phyloP scores from a whole-genome alignment of 2,113 vertebrate genomes.

The Suncus etruscus region DNA sequence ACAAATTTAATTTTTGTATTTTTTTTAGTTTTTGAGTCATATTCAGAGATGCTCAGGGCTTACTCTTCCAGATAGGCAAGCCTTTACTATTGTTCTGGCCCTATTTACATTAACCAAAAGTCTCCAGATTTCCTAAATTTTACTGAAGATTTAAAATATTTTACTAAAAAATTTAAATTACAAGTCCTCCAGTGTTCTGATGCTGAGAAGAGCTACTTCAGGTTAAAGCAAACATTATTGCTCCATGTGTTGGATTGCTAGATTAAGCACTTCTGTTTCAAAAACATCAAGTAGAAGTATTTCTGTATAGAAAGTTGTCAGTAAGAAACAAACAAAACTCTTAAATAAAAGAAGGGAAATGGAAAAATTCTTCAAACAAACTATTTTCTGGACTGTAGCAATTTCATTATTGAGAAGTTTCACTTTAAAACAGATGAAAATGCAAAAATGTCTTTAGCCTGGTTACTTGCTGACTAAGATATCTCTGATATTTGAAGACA shows the following conservation, averaged over 20 bases:
- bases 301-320: background rate
- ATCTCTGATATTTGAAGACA: slow-evolving; percentile 48
- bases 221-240: background rate
- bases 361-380: background rate
- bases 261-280: background rate
- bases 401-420: slow-evolving; percentile 55
- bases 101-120: slow-evolving; percentile 12
- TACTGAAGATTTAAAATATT: slow-evolving; percentile 9
- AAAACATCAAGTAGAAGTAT: background rate
- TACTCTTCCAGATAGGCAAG: too few relatives aligned
- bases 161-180: background rate
- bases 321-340: background rate
- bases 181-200: background rate
- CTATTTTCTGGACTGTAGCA: background rate
- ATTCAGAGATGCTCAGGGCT: too few relatives aligned
- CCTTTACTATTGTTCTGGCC: too few relatives aligned
- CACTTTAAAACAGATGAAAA: slow-evolving; percentile 66
- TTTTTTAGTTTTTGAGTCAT: too few relatives aligned
- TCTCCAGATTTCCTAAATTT: background rate
- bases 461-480: slow-evolving; percentile 56
- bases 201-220: background rate
- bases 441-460: slow-evolving; percentile 29
- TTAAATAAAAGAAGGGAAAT: background rate
- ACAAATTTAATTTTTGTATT: too few relatives aligned
- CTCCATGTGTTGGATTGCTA: background rate